Conservation (phyloP, 1,140 invertebrate genomes). For the Megalonaias nervosa region DNA sequence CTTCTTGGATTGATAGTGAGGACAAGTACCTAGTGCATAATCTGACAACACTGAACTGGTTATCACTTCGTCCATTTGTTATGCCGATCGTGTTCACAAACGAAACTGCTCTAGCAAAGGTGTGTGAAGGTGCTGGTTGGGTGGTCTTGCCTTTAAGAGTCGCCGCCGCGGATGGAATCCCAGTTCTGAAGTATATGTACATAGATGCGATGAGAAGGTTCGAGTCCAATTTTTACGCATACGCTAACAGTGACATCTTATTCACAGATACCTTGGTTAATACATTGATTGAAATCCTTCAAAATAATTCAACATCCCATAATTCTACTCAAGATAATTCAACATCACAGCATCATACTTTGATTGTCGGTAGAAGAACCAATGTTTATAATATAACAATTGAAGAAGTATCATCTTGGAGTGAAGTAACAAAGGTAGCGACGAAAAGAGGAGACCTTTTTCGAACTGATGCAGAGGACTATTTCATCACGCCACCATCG, state of each 20-base stretch:
- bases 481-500: constrained; percentile 44
- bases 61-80: constrained; percentile 34
- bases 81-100: constrained; percentile 43
- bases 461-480: constrained; percentile 49
- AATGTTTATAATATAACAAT: constrained; percentile 46
- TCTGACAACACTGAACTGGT: constrained; percentile 46
- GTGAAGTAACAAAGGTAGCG: constrained; percentile 25
- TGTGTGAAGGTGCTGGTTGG: constrained; percentile 30
- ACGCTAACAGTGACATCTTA: constrained; percentile 48
- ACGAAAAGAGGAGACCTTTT: constrained; percentile 41
- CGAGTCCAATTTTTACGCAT: constrained; percentile 43
- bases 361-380: constrained; percentile 42
- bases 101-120: constrained; percentile 13
- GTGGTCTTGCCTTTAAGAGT: constrained; percentile 20
- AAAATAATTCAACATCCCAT: too few species aligned
- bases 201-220: constrained; percentile 35
- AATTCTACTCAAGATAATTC: too few species aligned
- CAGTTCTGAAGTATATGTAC: constrained; percentile 51
- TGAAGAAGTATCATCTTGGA: constrained; percentile 33
- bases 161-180: constrained; percentile 39
- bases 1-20: constrained; percentile 31
- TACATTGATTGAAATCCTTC: constrained; percentile 19
- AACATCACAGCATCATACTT: background rate
- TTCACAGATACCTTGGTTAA: constrained; percentile 39
- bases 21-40: constrained; percentile 43